A percentile compares a stretch with the other conserved stretches of the same genome.
Conservation (phyloP, 2,888 invertebrate species). For the Metacarcinus magister region DNA sequence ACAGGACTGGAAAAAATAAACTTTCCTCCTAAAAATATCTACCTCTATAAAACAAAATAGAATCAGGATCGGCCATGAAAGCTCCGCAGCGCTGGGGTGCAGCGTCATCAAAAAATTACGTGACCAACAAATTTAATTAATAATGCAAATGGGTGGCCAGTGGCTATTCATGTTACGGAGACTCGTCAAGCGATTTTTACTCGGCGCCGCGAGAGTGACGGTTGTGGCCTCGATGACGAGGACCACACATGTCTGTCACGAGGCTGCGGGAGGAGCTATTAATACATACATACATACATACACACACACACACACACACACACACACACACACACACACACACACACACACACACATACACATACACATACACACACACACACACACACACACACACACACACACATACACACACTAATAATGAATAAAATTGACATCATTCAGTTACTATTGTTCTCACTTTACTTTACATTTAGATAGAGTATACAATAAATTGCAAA, state of each 20-base stretch:
- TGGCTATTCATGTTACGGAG: slow-evolving; percentile 43
- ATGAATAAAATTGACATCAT: neutral
- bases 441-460: neutral
- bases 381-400: neutral
- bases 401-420: neutral
- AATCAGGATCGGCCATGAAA: slow-evolving; percentile 34
- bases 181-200: slow-evolving; percentile 43
- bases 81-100: neutral
- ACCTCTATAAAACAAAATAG: slow-evolving; percentile 33
- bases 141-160: slow-evolving; percentile 35
- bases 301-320: slow-evolving; percentile 34
- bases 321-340: neutral
- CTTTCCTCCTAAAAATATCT: neutral
- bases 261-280: neutral
- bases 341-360: slow-evolving; percentile 41
- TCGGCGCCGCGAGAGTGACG: neutral
- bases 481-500: neutral
- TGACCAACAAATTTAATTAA: slow-evolving; percentile 51
- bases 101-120: slow-evolving; percentile 50
- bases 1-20: neutral
- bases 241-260: neutral
- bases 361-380: neutral
- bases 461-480: neutral
- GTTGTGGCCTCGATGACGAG: neutral
- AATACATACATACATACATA: slow-evolving; percentile 49